A percentile compares a stretch with the other conserved stretches of the same genome.
phyloP scores from a whole-genome alignment of 92 coral and sea anemone genomes.

The Epizoanthus stellaris region DNA sequence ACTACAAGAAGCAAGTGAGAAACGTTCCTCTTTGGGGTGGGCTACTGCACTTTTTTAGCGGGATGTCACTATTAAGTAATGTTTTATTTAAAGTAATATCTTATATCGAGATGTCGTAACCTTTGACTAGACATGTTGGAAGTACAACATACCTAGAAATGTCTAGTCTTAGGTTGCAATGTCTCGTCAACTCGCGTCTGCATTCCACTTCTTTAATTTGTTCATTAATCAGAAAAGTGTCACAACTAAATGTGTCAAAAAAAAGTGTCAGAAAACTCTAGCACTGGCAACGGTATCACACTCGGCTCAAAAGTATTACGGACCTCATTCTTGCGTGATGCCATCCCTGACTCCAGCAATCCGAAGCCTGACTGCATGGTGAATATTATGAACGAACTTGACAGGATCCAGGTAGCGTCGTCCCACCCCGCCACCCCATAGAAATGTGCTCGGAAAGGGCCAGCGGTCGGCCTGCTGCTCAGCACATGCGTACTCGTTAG shows the following conservation, averaged over 20 bases:
- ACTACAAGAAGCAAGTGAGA: too few species aligned
- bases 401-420: slow-evolving; percentile 73
- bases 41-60: too few species aligned
- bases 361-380: slow-evolving; percentile 80
- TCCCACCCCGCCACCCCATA: slow-evolving; percentile 65
- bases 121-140: too few species aligned
- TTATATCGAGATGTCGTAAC: too few species aligned
- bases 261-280: neutral
- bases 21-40: too few species aligned
- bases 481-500: slow-evolving; percentile 19
- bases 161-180: too few species aligned
- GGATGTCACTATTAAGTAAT: too few species aligned
- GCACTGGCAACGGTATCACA: neutral
- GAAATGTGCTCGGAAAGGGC: slow-evolving; percentile 24
- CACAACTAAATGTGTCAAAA: neutral
- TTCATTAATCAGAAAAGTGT: too few species aligned
- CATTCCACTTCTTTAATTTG: too few species aligned
- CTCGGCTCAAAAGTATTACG: neutral
- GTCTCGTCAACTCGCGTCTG: too few species aligned
- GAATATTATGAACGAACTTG: slow-evolving; percentile 66
- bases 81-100: too few species aligned
- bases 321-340: slow-evolving; percentile 37
- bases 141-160: too few species aligned
- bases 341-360: slow-evolving; percentile 61
- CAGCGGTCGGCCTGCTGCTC: neutral